A percentile compares a stretch with the other conserved stretches of the same genome.
Evolutionary conservation across 64 coral and sea anemone species (phyloP).

Genomic region (Actinia equina): DNA sequence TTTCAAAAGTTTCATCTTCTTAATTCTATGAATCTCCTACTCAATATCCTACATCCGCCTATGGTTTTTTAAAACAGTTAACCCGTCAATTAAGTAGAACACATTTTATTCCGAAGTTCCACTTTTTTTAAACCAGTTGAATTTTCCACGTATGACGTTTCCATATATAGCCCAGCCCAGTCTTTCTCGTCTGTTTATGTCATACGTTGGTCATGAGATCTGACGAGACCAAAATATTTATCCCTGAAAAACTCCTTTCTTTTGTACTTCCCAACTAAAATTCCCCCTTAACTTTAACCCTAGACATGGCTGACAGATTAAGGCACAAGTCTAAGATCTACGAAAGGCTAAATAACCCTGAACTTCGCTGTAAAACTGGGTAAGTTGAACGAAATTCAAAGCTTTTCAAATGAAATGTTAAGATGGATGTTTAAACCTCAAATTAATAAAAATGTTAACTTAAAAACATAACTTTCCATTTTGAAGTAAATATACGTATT

Average conservation of each 20-base stretch:
- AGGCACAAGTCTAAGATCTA: conserved; percentile 68
- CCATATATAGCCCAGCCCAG: conserved; percentile 4
- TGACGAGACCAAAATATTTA: background rate
- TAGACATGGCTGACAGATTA: conserved; percentile 56
- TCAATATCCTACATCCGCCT: too few relatives aligned
- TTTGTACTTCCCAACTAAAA: background rate
- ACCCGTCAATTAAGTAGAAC: too few relatives aligned
- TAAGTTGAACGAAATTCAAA: conserved; percentile 13
- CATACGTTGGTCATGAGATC: conserved; percentile 12
- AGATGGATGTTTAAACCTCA: background rate
- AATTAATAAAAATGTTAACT: background rate
- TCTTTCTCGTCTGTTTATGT: background rate
- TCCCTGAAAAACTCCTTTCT: background rate
- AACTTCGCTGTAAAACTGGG: conserved; percentile 91
- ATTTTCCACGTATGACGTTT: background rate
- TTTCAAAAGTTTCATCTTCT: too few relatives aligned
- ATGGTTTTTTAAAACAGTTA: too few relatives aligned
- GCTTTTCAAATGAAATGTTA: background rate
- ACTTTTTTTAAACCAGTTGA: background rate
- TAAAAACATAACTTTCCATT: background rate
- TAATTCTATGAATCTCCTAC: too few relatives aligned
- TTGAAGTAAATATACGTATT: background rate
- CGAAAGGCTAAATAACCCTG: conserved; percentile 81
- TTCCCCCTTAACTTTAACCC: background rate
- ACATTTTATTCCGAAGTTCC: background rate